Conservation (phyloP, 2,113 vertebrate genomes). For the Cephalopholis sonnerati region DNA sequence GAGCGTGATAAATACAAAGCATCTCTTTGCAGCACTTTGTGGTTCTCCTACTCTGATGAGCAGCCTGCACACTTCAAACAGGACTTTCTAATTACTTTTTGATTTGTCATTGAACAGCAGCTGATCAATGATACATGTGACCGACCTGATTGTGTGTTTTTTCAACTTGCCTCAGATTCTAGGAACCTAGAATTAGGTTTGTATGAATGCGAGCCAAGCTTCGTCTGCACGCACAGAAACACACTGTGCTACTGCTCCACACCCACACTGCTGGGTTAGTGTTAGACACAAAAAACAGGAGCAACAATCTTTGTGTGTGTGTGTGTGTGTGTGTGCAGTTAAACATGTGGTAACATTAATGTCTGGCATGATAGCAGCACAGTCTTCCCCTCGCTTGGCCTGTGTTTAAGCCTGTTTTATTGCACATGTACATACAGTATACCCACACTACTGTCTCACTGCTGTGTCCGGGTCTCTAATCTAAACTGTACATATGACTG, state of each 20-base stretch:
- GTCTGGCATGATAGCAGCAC: neutral
- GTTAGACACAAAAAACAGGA: neutral
- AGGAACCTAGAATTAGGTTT: neutral
- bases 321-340: neutral
- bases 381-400: neutral
- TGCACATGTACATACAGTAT: neutral
- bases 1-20: neutral
- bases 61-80: neutral
- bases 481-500: constrained; percentile 23
- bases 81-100: neutral
- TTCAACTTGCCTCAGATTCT: neutral
- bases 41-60: neutral
- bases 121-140: neutral
- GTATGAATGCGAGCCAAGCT: constrained; percentile 5
- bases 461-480: constrained; percentile 25
- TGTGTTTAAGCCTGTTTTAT: neutral
- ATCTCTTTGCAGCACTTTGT: too few species aligned
- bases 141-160: neutral
- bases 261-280: neutral
- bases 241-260: neutral
- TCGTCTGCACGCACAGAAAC: constrained; percentile 1
- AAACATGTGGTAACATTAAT: constrained; percentile 8
- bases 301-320: neutral
- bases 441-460: neutral
- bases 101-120: too few species aligned